These are phyloP conservation scores for Neolamprologus modestus DNA, from an alignment of 2,113 vertebrate species.

Conservation along the genomic window DNA sequence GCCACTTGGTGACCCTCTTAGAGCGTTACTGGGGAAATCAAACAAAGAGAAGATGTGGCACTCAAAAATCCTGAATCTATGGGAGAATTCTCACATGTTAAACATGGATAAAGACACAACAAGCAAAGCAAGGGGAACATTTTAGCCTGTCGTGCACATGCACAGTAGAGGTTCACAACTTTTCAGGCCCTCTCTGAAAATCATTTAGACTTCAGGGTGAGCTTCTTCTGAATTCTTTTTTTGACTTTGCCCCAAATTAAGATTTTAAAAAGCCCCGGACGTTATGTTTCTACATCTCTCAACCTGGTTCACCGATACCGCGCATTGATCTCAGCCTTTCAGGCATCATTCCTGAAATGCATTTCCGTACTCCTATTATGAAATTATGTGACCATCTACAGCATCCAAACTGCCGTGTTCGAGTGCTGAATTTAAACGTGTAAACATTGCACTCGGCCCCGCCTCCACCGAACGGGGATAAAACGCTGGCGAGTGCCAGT, in stretches of 20 bases:
- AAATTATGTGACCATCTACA: background rate
- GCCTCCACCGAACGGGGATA: background rate
- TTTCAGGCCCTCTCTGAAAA: background rate
- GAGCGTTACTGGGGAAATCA: too few species aligned
- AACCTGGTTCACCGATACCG: background rate
- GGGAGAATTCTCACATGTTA: background rate
- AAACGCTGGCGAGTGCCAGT: background rate
- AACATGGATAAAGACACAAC: background rate
- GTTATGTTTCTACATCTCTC: background rate
- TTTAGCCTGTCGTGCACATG: rapidly evolving
- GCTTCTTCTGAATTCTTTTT: background rate
- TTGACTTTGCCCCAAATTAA: background rate
- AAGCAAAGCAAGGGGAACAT: rapidly evolving
- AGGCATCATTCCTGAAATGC: background rate
- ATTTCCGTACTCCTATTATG: background rate
- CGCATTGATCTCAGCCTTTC: background rate
- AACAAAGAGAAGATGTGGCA: background rate
- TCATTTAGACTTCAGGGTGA: background rate
- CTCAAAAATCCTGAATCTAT: background rate
- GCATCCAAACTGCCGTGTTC: background rate
- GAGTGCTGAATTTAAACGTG: background rate
- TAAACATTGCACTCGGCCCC: background rate
- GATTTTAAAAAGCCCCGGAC: background rate
- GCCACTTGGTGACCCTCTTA: background rate
- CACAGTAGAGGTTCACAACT: background rate